A percentile compares a stretch with the other conserved stretches of the same genome.
Evolutionary conservation across 2,888 invertebrate genomes (phyloP).

Genomic region (Drosophila neotestacea): DNA sequence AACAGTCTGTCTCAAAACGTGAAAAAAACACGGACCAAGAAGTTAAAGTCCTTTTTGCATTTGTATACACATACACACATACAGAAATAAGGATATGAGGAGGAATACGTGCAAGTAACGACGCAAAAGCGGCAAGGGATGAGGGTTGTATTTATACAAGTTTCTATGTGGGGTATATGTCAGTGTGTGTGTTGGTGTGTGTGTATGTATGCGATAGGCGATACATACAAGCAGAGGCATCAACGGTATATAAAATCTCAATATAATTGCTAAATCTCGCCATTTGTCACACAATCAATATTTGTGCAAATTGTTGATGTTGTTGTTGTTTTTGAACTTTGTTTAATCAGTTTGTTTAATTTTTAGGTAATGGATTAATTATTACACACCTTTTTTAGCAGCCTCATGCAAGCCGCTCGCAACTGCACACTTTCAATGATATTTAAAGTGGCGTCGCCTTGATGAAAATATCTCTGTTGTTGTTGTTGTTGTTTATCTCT

Average conservation of each 20-base stretch:
- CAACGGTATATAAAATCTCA: constrained; percentile 32
- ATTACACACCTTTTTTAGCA: constrained; percentile 76
- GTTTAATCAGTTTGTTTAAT: not conserved
- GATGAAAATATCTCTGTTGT: constrained; percentile 40
- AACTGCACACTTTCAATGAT: constrained; percentile 50
- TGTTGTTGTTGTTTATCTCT: constrained; percentile 26
- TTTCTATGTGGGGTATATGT: constrained; percentile 53
- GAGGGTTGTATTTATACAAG: constrained; percentile 78
- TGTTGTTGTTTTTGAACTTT: too few species aligned
- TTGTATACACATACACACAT: constrained; percentile 47
- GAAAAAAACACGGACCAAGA: constrained; percentile 62
- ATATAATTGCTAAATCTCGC: constrained; percentile 43
- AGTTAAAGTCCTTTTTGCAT: constrained; percentile 78
- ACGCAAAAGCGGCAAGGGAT: constrained; percentile 75
- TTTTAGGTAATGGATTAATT: constrained; percentile 24
- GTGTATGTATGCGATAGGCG: constrained; percentile 32
- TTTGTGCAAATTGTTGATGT: constrained; percentile 11
- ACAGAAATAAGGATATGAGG: constrained; percentile 15
- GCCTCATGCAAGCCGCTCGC: constrained; percentile 75
- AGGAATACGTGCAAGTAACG: constrained; percentile 53
- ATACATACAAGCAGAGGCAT: constrained; percentile 53
- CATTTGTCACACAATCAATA: constrained; percentile 45
- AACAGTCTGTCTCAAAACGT: constrained; percentile 63
- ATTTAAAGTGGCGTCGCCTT: constrained; percentile 41
- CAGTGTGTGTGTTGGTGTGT: constrained; percentile 22